Conservation (phyloP, 2,113 vertebrate species). For the Burhinus bistriatus region DNA sequence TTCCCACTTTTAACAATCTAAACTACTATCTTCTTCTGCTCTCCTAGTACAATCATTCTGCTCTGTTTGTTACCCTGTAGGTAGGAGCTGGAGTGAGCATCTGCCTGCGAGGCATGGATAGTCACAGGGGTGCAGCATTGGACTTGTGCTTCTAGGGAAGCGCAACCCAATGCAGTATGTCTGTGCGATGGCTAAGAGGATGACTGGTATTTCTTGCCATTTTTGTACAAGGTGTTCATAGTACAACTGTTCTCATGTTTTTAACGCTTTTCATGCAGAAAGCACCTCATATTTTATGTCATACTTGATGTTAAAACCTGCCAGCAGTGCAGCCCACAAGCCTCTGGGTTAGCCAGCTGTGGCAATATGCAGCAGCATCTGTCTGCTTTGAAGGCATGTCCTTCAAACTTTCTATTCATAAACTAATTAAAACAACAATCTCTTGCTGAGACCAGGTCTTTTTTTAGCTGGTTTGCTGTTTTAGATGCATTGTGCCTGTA, state of each 20-base stretch:
- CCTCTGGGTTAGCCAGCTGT: not conserved
- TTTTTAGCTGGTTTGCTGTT: not conserved
- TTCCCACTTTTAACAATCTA: not conserved
- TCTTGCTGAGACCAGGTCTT: not conserved
- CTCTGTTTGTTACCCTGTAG: not conserved
- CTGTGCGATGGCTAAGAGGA: not conserved
- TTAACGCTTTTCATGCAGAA: not conserved
- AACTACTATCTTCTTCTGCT: not conserved
- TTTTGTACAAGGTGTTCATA: not conserved
- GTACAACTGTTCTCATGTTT: not conserved
- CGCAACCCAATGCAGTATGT: not conserved
- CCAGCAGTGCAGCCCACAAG: not conserved
- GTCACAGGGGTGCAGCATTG: accelerated
- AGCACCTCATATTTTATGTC: not conserved
- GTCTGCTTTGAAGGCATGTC: not conserved
- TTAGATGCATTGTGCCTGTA: accelerated
- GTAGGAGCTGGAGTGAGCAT: not conserved
- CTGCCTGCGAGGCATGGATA: not conserved
- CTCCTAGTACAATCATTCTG: not conserved
- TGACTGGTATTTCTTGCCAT: accelerated
- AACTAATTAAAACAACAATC: not conserved
- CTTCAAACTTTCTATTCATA: not conserved
- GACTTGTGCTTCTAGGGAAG: not conserved
- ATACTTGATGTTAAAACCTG: not conserved
- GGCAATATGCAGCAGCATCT: not conserved